Evolutionary conservation across 2,888 invertebrate genomes (phyloP).

Genomic region (Chrysodeixis includens): DNA sequence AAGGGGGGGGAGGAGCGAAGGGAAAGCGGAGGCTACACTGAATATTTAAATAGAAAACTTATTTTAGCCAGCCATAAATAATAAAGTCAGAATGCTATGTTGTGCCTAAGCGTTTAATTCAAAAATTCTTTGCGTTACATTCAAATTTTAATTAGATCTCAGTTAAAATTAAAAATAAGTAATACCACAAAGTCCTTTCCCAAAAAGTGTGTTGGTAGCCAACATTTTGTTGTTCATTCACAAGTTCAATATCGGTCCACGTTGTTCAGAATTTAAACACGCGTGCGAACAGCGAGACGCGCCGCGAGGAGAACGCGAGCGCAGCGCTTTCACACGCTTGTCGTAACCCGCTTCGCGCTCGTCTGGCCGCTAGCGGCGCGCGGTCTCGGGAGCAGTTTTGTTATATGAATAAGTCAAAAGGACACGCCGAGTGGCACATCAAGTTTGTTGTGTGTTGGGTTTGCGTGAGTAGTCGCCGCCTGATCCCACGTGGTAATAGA

Average conservation of each 20-base stretch:
- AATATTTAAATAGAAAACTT: constrained; percentile 29
- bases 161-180: background rate
- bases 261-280: background rate
- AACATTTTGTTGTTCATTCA: background rate
- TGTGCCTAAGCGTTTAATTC: constrained; percentile 1
- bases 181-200: too few species aligned
- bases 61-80: constrained; percentile 26
- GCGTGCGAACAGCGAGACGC: background rate
- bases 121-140: background rate
- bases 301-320: too few species aligned
- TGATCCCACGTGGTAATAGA: constrained; percentile 41
- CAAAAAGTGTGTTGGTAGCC: background rate
- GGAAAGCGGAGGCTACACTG: constrained; percentile 4
- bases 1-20: background rate
- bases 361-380: too few species aligned
- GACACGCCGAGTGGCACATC: too few species aligned
- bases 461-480: background rate
- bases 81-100: constrained; percentile 13
- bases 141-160: background rate
- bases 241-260: background rate
- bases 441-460: constrained; percentile 8
- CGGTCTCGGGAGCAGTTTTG: too few species aligned
- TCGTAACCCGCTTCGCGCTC: too few species aligned
- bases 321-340: too few species aligned
- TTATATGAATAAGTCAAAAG: too few species aligned